Evolutionary conservation across 1,140 invertebrate species (phyloP).

Genomic region (Leptinotarsa defecta): DNA sequence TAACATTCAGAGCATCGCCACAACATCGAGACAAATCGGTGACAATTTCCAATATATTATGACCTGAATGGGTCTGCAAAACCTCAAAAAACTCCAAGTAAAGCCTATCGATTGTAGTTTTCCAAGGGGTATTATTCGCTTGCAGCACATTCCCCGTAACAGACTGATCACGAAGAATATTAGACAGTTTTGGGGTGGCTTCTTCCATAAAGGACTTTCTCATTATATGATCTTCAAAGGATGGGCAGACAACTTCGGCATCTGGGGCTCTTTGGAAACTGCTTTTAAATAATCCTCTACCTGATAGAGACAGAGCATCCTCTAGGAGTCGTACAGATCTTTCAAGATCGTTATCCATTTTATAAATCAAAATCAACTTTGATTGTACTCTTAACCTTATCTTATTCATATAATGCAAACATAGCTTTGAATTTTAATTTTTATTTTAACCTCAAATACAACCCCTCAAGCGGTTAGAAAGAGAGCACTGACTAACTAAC

Average conservation of each 20-base stretch:
- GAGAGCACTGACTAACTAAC: neutral
- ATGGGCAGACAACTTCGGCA: constrained; percentile 38
- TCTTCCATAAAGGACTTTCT: constrained; percentile 42
- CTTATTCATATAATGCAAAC: too few species aligned
- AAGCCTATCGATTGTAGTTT: constrained; percentile 59
- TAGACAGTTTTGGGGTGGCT: constrained; percentile 56
- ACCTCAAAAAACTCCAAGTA: constrained; percentile 66
- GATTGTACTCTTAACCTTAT: too few species aligned
- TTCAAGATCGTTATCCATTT: constrained; percentile 52
- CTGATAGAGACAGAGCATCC: constrained; percentile 45
- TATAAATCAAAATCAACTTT: neutral
- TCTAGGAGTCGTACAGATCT: constrained; percentile 51
- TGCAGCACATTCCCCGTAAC: constrained; percentile 59
- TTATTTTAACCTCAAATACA: too few species aligned
- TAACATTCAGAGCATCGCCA: constrained; percentile 59
- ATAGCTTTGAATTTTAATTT: too few species aligned
- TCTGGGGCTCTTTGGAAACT: constrained; percentile 21
- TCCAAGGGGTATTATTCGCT: constrained; percentile 56
- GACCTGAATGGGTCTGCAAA: constrained; percentile 59
- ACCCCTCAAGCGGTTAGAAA: neutral
- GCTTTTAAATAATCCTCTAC: constrained; percentile 45
- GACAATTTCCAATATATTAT: constrained; percentile 63
- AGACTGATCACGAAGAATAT: constrained; percentile 49
- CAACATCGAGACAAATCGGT: constrained; percentile 64
- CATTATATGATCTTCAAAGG: constrained; percentile 44